These are phyloP conservation scores for Pachyseris speciosa DNA, from an alignment of 64 coral and sea anemone genomes.

Conservation along the genomic window DNA sequence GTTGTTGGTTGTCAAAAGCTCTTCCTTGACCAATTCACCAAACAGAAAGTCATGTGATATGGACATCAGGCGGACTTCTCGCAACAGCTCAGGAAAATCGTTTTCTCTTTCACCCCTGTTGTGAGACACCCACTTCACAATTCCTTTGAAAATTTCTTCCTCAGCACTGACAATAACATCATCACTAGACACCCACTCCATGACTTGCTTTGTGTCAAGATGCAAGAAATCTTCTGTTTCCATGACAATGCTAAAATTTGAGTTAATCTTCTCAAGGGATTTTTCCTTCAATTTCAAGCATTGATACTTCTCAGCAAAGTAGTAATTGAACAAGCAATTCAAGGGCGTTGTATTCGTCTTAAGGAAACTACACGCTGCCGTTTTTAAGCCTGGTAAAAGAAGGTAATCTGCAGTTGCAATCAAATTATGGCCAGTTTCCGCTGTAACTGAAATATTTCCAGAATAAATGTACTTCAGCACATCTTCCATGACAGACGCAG, in stretches of 20 bases:
- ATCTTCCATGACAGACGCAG: neutral
- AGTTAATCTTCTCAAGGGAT: neutral
- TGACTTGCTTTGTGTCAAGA: neutral
- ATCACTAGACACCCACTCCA: slow-evolving; percentile 12
- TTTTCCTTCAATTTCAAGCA: neutral
- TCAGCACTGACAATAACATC: neutral
- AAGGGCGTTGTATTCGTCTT: neutral
- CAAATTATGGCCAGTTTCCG: neutral
- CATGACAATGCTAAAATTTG: neutral
- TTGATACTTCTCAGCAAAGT: neutral
- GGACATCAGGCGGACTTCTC: neutral
- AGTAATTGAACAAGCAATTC: neutral
- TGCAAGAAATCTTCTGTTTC: neutral
- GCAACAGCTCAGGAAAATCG: neutral
- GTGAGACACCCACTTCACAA: slow-evolving; percentile 9
- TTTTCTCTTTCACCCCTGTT: neutral
- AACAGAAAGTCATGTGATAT: neutral
- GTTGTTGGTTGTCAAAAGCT: neutral
- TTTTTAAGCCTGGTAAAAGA: neutral
- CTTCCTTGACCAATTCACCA: neutral
- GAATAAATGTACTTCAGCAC: slow-evolving; percentile 1
- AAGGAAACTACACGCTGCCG: neutral
- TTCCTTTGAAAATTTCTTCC: neutral
- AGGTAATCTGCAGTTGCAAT: neutral
- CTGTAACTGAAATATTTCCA: neutral